These are phyloP conservation scores for Drosophila falleni DNA, from an alignment of 2,888 invertebrate species.

Conservation along the genomic window DNA sequence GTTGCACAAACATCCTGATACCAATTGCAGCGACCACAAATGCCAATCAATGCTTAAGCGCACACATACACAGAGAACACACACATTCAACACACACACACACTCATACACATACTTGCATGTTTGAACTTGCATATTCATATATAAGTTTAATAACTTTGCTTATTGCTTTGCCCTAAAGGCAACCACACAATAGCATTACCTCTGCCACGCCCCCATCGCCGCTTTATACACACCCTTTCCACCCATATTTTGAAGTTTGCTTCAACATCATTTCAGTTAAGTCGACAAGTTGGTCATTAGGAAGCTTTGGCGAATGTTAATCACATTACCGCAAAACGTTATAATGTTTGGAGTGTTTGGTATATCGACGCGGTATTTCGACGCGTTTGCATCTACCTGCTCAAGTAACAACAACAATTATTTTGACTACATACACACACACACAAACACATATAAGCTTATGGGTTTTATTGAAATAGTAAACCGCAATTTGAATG, in stretches of 20 bases:
- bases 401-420: slow-evolving; percentile 74
- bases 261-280: slow-evolving; percentile 24
- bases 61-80: not conserved
- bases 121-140: slow-evolving; percentile 14
- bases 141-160: slow-evolving; percentile 74
- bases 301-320: slow-evolving; percentile 68
- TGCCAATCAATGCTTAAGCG: slow-evolving; percentile 51
- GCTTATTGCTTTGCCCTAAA: slow-evolving; percentile 55
- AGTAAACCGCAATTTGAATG: slow-evolving; percentile 74
- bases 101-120: slow-evolving; percentile 19
- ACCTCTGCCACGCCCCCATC: not conserved
- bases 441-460: not conserved
- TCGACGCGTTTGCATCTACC: slow-evolving; percentile 40
- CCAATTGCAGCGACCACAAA: slow-evolving; percentile 42
- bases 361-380: slow-evolving; percentile 27
- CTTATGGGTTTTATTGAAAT: slow-evolving; percentile 59
- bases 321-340: slow-evolving; percentile 80
- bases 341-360: slow-evolving; percentile 69
- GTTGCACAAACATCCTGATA: slow-evolving; percentile 54
- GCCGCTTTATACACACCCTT: not conserved
- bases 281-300: slow-evolving; percentile 67
- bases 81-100: not conserved
- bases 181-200: slow-evolving; percentile 33
- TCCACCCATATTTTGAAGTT: not conserved
- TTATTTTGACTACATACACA: slow-evolving; percentile 64